Percentiles rank a stretch among this genome's conserved stretches.
Evolutionary conservation across 1,140 invertebrate genomes (phyloP).

Genomic region (Tenebrio molitor): DNA sequence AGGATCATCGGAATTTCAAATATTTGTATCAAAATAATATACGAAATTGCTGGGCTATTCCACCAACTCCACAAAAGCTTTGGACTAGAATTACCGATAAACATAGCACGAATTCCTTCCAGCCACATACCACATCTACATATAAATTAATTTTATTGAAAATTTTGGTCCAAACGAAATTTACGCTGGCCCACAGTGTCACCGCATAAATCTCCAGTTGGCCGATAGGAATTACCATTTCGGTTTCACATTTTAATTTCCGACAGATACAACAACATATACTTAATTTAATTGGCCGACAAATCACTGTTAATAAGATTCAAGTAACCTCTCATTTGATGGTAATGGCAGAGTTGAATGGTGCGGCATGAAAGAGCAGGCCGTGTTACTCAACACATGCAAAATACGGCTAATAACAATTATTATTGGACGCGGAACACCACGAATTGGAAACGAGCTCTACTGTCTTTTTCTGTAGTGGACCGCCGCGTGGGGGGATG

Average conservation of each 20-base stretch:
- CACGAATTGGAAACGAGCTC: no score
- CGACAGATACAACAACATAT: background rate
- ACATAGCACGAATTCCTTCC: constrained; percentile 28
- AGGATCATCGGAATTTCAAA: constrained; percentile 25
- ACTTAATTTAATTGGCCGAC: constrained; percentile 15
- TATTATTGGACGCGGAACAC: background rate
- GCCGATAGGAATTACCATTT: no score
- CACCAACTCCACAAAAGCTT: constrained; percentile 28
- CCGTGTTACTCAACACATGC: constrained; percentile 21
- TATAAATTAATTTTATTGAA: constrained; percentile 41
- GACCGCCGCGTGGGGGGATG: no score
- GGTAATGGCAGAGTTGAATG: constrained; percentile 15
- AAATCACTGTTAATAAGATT: constrained; percentile 29
- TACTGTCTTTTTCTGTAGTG: no score
- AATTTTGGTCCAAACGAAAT: constrained; percentile 11
- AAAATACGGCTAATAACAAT: background rate
- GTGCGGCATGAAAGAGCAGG: constrained; percentile 6
- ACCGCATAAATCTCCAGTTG: background rate
- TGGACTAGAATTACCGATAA: constrained; percentile 40
- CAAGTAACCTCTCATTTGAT: constrained; percentile 24
- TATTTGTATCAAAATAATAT: constrained; percentile 40
- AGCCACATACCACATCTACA: constrained; percentile 35
- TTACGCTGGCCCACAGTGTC: background rate
- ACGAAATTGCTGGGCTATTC: constrained; percentile 23
- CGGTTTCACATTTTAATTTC: background rate